Percentiles rank a stretch among this genome's conserved stretches.
Conservation (phyloP, 1,140 invertebrate species). For the Epicauta chinensis region DNA sequence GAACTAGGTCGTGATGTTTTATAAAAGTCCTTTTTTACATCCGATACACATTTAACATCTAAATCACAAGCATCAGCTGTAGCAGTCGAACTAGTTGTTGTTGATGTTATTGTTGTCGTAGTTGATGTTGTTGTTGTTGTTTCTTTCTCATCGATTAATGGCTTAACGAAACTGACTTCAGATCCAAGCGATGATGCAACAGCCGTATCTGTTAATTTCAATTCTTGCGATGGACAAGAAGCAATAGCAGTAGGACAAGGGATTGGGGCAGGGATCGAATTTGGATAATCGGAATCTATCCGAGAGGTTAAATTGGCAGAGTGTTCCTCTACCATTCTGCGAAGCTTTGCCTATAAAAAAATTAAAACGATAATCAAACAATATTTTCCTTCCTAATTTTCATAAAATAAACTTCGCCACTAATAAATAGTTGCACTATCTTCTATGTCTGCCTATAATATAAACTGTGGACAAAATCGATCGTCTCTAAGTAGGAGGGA, state of each 20-base stretch:
- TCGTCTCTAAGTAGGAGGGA: too few species aligned
- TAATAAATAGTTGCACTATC: too few species aligned
- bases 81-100: not conserved
- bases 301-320: slow-evolving; percentile 35
- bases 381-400: too few species aligned
- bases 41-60: slow-evolving; percentile 19
- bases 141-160: too few species aligned
- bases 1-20: slow-evolving; percentile 23
- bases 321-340: slow-evolving; percentile 43
- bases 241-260: slow-evolving; percentile 21
- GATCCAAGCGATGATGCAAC: too few species aligned
- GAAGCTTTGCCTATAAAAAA: slow-evolving; percentile 34
- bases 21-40: slow-evolving; percentile 24
- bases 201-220: slow-evolving; percentile 23
- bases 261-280: slow-evolving; percentile 27
- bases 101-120: not conserved
- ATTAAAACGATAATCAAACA: too few species aligned
- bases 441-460: too few species aligned
- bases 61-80: slow-evolving; percentile 21
- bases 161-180: too few species aligned
- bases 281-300: slow-evolving; percentile 38
- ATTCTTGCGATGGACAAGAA: slow-evolving; percentile 19
- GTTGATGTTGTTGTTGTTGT: too few species aligned
- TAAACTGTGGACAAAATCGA: too few species aligned
- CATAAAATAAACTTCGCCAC: too few species aligned